Evolutionary conservation across 2,888 invertebrate genomes (phyloP), one percentile per base, ranked within the genome.

Genomic region (Catocala fraxini): DNA sequence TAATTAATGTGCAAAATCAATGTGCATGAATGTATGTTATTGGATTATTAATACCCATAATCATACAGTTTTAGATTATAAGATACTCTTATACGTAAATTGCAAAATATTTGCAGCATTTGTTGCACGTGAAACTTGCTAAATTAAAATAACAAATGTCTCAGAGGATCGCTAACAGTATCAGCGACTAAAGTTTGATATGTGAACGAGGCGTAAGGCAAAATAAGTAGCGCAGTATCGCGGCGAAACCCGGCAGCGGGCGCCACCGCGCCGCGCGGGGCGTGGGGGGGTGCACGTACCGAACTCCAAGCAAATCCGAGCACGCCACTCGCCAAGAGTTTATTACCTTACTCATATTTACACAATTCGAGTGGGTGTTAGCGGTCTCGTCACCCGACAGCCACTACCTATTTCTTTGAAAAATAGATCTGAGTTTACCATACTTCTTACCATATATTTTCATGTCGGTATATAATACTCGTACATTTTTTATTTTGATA

Each of bases 261-360:
- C 75, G 59, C 55, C 57, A 10, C 55, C 52, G 53, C 46, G 47
- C 33, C 12, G n/a, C 65, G 76, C 68, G 71, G 60, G 53, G 61
- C 53, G 65, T 70, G 78, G 87, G 86, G 85, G 83, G 88, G 77
- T 82, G 84, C 90, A 90, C 90, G 90, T 92, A 88, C 89, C 81
- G 77, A 89, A 91, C 88, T 91, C 86, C 82, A 88, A 84, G 87
- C 89, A 92, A 92, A 92, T 90, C 90, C 87, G 80, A 89, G 89
- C 86, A 85, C 86, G 85, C 79, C 83, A 84, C 85, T 88, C 87
- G 86, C 82, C 83, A 77, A 80, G 85, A 89, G 88, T 92, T 91
- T 92, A 92, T 91, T 91, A 90, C 89, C 88, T 87, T 85, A 87
- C 89, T 92, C 90, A 91, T 92, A 91, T 91, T 91, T 91, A 89